A percentile compares a stretch with the other conserved stretches of the same genome.
These are phyloP conservation scores for Philhelius pedissequus DNA, from an alignment of 2,888 invertebrate species.

Conservation along the genomic window DNA sequence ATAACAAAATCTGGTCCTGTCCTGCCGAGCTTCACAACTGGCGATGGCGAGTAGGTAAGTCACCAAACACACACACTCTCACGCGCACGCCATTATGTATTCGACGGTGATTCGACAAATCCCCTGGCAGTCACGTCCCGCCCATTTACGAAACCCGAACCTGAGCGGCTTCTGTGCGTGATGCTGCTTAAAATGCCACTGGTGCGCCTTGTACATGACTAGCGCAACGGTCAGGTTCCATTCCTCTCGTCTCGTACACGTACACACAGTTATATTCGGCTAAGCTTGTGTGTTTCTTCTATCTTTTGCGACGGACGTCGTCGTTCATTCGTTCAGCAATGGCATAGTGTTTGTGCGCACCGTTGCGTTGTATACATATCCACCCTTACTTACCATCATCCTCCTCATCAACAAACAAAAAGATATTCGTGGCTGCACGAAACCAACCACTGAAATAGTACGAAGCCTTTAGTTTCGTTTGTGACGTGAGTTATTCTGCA, in stretches of 20 bases:
- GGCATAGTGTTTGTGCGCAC: constrained; percentile 26
- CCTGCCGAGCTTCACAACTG: too few species aligned
- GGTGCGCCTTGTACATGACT: constrained; percentile 79
- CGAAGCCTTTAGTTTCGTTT: constrained; percentile 78
- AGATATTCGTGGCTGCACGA: constrained; percentile 59
- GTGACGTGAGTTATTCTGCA: constrained; percentile 79
- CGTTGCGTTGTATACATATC: constrained; percentile 47
- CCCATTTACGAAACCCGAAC: constrained; percentile 77
- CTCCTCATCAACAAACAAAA: constrained; percentile 12
- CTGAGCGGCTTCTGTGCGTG: constrained; percentile 76
- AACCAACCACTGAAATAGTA: constrained; percentile 57
- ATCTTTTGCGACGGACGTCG: constrained; percentile 25
- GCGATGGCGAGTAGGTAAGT: too few species aligned
- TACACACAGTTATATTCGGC: constrained; percentile 56
- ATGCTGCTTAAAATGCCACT: constrained; percentile 79
- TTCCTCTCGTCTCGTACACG: constrained; percentile 17
- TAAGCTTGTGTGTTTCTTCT: constrained; percentile 3
- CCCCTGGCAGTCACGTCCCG: constrained; percentile 79
- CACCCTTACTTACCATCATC: constrained; percentile 50
- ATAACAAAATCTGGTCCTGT: constrained; percentile 65
- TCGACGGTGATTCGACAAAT: constrained; percentile 71
- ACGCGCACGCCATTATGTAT: constrained; percentile 70
- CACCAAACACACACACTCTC: constrained; percentile 54
- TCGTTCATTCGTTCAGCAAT: constrained; percentile 69
- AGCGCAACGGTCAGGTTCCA: constrained; percentile 76